phyloP scores from a whole-genome alignment of 2,113 vertebrate genomes.

The Varanus salvator region DNA sequence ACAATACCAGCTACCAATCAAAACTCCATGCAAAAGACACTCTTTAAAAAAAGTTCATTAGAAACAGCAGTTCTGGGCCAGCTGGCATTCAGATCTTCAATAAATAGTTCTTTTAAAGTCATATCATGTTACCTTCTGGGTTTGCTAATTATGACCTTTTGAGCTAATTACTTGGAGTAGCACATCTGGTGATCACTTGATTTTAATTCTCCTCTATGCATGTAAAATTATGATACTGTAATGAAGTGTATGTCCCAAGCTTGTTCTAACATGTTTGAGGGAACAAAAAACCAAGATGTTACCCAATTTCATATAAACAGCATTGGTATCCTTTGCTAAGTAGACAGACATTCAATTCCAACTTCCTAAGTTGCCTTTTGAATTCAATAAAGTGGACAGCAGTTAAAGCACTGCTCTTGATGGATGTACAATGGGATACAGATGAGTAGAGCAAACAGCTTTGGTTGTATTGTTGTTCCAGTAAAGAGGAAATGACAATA shows the following conservation, averaged over 20 bases:
- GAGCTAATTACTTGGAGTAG: not conserved
- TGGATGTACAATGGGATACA: conserved; percentile 1
- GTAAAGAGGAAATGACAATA: too few species aligned
- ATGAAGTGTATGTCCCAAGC: fast-evolving
- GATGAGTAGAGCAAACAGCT: not conserved
- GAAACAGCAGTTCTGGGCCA: conserved; percentile 19
- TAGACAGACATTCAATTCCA: not conserved
- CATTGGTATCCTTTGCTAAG: not conserved
- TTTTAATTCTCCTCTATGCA: conserved; percentile 15
- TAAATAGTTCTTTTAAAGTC: not conserved
- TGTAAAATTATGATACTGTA: not conserved
- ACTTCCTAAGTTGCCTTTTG: not conserved
- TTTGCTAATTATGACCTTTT: conserved; percentile 20
- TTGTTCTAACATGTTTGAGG: fast-evolving
- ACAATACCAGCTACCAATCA: conserved; percentile 7
- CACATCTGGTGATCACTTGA: not conserved
- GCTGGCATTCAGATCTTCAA: conserved; percentile 8
- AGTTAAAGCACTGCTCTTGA: not conserved
- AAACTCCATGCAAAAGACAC: conserved; percentile 20
- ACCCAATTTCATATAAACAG: not conserved
- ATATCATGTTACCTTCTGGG: not conserved
- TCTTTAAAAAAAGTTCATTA: conserved; percentile 1
- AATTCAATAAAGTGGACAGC: not conserved
- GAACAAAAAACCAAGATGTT: not conserved
- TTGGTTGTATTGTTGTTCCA: conserved; percentile 2